Evolutionary conservation across 2,113 vertebrate species (phyloP), one percentile per base, ranked within the genome.

Genomic region (Amia ocellicauda): DNA sequence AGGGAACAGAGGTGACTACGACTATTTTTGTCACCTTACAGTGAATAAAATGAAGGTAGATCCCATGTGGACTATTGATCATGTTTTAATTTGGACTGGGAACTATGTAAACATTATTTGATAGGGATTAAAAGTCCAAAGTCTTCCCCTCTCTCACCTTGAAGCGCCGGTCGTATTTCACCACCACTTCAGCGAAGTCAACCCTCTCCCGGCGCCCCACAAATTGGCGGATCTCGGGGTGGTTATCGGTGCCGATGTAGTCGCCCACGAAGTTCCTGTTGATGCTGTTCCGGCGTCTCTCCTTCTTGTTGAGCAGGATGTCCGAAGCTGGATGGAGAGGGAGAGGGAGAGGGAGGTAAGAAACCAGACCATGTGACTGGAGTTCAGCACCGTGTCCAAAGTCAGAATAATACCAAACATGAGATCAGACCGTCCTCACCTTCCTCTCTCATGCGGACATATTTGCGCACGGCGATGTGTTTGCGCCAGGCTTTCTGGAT

Each of bases 401-500:
- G 17, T 4, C 7, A 8, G 43, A 7, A n/a, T 14, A 3, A n/a
- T n/a, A 8, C 43, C 14, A 16, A 47, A 7, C 14, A 14, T 17
- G 17, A 17, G 16, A 17, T 47, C 43, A 47, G 8, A 47, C 2
- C 43, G 13, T 47, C 43, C 43, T 72, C 69, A 90, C 91, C 91
- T 88, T 93, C 89, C 60, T 92, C 90, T 57, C 91, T 77, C 90
- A 93, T 92, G 70, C 79, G 86, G 60, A 92, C 89, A 10, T 92
- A 89, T 53, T 91, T 91, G 68, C 89, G 88, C 19, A 91, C 89
- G 0, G 91, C 91, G 0, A 90, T 76, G 70, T 92, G 91, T 64
- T 90, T 92, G 9, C 89, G 86, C 91, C 91, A 93, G 2, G 91
- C 91, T 60, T 91, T 88, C 80, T 93, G 91, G 55, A 93, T 93